These are phyloP conservation scores for Drosophila antonietae DNA, from an alignment of 2,888 invertebrate genomes.

Conservation along the genomic window DNA sequence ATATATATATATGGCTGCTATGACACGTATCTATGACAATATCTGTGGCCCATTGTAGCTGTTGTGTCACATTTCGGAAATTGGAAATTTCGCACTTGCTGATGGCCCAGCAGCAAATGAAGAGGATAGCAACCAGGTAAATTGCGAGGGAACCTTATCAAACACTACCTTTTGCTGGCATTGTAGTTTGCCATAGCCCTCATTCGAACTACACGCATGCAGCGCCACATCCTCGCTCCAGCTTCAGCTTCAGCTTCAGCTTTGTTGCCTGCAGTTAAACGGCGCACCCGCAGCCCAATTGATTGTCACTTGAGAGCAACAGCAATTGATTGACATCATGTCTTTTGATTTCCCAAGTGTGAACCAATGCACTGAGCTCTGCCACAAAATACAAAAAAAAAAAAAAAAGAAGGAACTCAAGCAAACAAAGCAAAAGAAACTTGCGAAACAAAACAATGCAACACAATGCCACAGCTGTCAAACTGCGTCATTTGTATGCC, in stretches of 20 bases:
- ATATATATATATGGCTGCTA: background rate
- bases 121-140: slow-evolving; percentile 26
- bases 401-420: background rate
- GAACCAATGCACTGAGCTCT: slow-evolving; percentile 34
- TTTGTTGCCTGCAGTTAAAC: slow-evolving; percentile 9
- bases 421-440: slow-evolving; percentile 3
- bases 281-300: slow-evolving; percentile 38
- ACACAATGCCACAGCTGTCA: slow-evolving; percentile 20
- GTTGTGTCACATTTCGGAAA: slow-evolving; percentile 83
- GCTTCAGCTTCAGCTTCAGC: background rate
- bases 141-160: slow-evolving; percentile 29
- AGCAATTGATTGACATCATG: slow-evolving; percentile 52
- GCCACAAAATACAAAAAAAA: background rate
- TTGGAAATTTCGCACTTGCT: slow-evolving; percentile 85
- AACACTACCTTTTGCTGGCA: slow-evolving; percentile 16
- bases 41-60: slow-evolving; percentile 31
- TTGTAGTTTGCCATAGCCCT: slow-evolving; percentile 26
- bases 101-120: slow-evolving; percentile 48
- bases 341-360: slow-evolving; percentile 75
- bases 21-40: slow-evolving; percentile 49
- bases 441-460: slow-evolving; percentile 8
- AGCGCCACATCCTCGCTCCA: too few species aligned
- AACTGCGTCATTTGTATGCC: slow-evolving; percentile 14
- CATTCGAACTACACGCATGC: slow-evolving; percentile 9
- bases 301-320: slow-evolving; percentile 40